Percentiles rank a stretch among this genome's conserved stretches.
These are phyloP conservation scores for Cinara cedri DNA, from an alignment of 2,888 invertebrate genomes.

Conservation along the genomic window DNA sequence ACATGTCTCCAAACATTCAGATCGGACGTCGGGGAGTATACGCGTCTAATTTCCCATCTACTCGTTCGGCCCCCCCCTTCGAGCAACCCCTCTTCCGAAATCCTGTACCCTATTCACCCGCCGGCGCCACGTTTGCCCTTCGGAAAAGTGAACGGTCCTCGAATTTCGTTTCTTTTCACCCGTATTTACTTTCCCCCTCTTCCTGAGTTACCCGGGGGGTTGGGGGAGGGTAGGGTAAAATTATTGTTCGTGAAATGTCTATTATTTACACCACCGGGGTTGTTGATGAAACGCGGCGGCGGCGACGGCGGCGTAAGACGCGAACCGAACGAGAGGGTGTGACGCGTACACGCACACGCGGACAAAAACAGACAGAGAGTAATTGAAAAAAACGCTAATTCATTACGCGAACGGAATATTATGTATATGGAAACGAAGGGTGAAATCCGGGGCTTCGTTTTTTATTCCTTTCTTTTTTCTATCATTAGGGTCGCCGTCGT, in stretches of 20 bases:
- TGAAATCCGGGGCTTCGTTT: constrained; percentile 35
- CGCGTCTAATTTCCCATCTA: too few species aligned
- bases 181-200: too few species aligned
- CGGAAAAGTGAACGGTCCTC: constrained; percentile 25
- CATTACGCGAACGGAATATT: constrained; percentile 49
- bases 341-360: neutral
- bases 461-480: constrained; percentile 6
- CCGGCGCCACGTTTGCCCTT: neutral
- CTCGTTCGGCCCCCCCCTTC: too few species aligned
- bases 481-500: constrained; percentile 20
- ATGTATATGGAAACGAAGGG: constrained; percentile 19
- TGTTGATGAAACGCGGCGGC: constrained; percentile 24
- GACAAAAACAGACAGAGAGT: constrained; percentile 46
- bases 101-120: too few species aligned
- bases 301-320: too few species aligned
- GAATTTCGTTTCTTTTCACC: too few species aligned
- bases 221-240: constrained; percentile 2
- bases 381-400: constrained; percentile 56
- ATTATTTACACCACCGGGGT: constrained; percentile 34
- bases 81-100: too few species aligned
- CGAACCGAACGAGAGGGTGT: neutral
- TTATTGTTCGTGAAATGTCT: constrained; percentile 50
- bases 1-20: too few species aligned
- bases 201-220: too few species aligned
- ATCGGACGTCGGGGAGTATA: too few species aligned